These are phyloP conservation scores for Piprites chloris DNA, from an alignment of 2,113 vertebrate genomes.

Conservation along the genomic window DNA sequence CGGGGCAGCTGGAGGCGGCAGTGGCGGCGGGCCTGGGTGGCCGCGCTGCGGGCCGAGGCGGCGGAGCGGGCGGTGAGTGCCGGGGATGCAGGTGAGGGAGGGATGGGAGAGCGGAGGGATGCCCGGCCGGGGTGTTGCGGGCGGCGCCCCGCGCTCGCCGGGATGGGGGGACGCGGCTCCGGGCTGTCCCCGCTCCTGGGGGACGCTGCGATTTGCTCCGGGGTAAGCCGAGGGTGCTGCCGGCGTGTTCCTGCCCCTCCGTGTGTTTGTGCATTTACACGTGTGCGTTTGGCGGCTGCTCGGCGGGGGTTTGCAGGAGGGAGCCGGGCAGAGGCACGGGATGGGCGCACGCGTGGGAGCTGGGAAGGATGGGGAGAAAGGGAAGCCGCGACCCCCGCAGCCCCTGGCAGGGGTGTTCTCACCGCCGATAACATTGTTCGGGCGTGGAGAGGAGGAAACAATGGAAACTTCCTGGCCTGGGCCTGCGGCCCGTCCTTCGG, in stretches of 20 bases:
- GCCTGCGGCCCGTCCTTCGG: not conserved
- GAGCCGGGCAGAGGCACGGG: not conserved
- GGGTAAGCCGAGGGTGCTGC: accelerated
- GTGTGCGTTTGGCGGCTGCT: not conserved
- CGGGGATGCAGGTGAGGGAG: not conserved
- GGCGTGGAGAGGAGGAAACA: not conserved
- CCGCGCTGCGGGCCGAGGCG: conserved; percentile 78
- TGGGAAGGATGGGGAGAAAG: not conserved
- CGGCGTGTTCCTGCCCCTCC: not conserved
- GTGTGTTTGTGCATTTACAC: not conserved
- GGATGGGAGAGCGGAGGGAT: not conserved
- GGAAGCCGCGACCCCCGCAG: not conserved
- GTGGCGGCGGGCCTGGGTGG: conserved; percentile 88
- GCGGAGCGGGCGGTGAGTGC: conserved; percentile 76
- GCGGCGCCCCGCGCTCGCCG: not conserved
- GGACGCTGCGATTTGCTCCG: accelerated
- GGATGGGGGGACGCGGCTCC: not conserved
- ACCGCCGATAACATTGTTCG: not conserved
- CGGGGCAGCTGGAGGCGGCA: conserved; percentile 82
- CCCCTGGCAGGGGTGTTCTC: not conserved
- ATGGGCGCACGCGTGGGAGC: not conserved
- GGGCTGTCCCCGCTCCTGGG: not conserved
- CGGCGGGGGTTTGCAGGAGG: not conserved
- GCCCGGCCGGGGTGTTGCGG: not conserved
- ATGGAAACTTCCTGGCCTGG: conserved; percentile 35